Percentiles rank a stretch among this genome's conserved stretches.
Evolutionary conservation across 2,113 vertebrate species (phyloP).

Genomic region (Tychaedon coryphoeus): DNA sequence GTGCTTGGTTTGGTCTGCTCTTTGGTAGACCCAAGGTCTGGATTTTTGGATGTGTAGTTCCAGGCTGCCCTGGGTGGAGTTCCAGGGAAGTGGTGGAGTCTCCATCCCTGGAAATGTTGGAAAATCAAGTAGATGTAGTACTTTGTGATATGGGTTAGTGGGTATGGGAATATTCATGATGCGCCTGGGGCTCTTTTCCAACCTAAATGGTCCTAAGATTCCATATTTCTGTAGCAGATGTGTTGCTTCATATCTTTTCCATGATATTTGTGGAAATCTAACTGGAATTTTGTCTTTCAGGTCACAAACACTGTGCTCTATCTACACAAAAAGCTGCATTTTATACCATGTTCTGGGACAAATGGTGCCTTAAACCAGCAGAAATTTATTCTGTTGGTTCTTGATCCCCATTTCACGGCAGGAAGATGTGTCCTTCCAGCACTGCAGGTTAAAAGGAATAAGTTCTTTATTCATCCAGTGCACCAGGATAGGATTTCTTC

Average conservation of each 20-base stretch:
- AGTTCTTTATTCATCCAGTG: neutral
- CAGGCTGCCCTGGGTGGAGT: neutral
- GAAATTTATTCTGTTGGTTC: neutral
- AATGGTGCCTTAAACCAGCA: neutral
- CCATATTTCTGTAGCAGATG: neutral
- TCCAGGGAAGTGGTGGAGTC: neutral
- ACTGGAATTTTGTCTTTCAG: neutral
- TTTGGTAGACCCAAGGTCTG: neutral
- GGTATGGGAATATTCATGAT: neutral
- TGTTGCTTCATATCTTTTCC: neutral
- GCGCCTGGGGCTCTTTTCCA: neutral
- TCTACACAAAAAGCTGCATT: neutral
- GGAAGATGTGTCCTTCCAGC: neutral
- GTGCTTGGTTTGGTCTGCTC: neutral
- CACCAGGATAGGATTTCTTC: neutral
- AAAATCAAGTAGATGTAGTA: neutral
- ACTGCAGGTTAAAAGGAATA: neutral
- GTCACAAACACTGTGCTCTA: neutral
- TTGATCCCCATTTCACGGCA: neutral
- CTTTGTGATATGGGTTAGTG: neutral
- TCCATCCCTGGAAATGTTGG: neutral
- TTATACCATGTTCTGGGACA: neutral
- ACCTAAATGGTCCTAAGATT: too few species aligned
- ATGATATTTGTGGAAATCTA: neutral
- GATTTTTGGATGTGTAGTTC: neutral